Conservation (phyloP, 2,113 vertebrate genomes). For the Athene noctua region DNA sequence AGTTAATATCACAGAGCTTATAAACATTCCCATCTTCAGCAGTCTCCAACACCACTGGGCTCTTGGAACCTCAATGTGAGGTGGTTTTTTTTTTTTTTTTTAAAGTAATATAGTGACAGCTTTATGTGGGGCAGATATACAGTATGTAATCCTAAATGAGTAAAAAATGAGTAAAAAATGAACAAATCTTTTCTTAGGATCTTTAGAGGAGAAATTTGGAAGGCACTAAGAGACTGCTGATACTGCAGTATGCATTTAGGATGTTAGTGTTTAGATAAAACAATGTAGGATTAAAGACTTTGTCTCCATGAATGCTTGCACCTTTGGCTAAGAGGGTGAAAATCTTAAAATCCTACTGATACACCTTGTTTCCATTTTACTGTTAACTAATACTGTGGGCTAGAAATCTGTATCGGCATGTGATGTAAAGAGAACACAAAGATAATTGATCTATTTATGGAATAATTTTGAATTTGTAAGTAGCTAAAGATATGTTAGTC, state of each 20-base stretch:
- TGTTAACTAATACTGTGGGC: not conserved
- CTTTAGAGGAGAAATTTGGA: conserved; percentile 45
- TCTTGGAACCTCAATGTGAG: conserved; percentile 47
- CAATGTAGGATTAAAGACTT: not conserved
- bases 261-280: not conserved
- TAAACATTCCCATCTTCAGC: conserved; percentile 76
- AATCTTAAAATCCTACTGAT: not conserved
- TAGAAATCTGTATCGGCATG: not conserved
- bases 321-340: not conserved
- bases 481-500: not conserved
- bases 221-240: conserved; percentile 33
- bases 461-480: not conserved
- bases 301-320: not conserved
- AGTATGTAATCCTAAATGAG: conserved; percentile 62
- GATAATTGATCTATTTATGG: not conserved
- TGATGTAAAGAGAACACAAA: not conserved
- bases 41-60: conserved; percentile 10
- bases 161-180: conserved; percentile 40
- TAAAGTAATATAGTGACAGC: conserved; percentile 62
- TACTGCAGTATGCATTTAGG: not conserved
- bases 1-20: conserved; percentile 82
- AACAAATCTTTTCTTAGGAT: conserved; percentile 42
- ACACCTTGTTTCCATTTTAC: not conserved
- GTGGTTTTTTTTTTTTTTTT: not conserved
- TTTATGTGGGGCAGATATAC: conserved; percentile 74